Evolutionary conservation across 2,113 vertebrate species (phyloP).

Genomic region (Callocephalon fimbriatum): DNA sequence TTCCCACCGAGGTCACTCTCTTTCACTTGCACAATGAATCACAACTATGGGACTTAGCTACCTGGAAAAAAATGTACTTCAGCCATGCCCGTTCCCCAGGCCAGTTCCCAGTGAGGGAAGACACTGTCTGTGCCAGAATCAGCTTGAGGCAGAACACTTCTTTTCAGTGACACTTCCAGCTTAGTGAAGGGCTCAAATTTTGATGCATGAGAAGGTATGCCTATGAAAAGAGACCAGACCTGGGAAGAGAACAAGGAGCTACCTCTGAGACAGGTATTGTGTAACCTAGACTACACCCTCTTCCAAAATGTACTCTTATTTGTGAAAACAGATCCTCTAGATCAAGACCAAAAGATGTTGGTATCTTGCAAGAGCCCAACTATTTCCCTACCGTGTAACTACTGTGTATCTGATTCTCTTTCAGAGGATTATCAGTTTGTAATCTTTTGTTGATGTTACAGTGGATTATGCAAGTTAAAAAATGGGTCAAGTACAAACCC

Average conservation of each 20-base stretch:
- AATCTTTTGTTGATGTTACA: neutral
- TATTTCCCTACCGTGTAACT: neutral
- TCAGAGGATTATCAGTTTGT: neutral
- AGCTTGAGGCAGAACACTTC: neutral
- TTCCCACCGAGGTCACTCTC: neutral
- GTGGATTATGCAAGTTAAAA: neutral
- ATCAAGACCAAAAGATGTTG: neutral
- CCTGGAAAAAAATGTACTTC: neutral
- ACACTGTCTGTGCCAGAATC: neutral
- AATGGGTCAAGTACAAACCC: neutral
- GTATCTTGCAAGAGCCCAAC: neutral
- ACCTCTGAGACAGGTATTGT: neutral
- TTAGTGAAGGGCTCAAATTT: neutral
- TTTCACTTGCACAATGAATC: neutral
- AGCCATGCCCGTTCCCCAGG: neutral
- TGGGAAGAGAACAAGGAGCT: neutral
- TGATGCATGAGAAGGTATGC: neutral
- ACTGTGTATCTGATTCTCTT: neutral
- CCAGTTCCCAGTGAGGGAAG: neutral
- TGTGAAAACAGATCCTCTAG: neutral
- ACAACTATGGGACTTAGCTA: neutral
- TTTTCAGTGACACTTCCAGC: neutral
- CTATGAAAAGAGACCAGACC: neutral
- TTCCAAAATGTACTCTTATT: neutral
- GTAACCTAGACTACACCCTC: neutral